Evolutionary conservation across 2,113 vertebrate genomes (phyloP).

Genomic region (Archilochus colubris): DNA sequence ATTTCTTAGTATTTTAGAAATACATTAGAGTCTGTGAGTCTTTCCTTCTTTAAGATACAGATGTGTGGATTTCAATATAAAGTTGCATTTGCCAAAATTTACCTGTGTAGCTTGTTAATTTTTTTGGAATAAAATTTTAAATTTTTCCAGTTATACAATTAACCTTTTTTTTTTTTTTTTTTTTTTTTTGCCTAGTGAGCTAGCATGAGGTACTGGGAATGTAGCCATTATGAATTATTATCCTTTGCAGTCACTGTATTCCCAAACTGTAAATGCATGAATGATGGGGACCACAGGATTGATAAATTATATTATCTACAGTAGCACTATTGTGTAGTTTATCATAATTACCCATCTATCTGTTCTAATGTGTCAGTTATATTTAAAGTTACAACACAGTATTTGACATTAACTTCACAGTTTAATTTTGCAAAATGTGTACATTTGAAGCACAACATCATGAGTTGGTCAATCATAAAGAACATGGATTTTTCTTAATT

Average conservation of each 20-base stretch:
- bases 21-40: slow-evolving; percentile 98
- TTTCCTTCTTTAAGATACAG: slow-evolving; percentile 98
- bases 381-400: slow-evolving; percentile 68
- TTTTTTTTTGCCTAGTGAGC: slow-evolving; percentile 76
- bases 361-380: slow-evolving; percentile 70
- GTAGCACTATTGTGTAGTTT: slow-evolving; percentile 75
- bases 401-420: slow-evolving; percentile 66
- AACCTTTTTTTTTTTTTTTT: slow-evolving; percentile 72
- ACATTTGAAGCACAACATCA: slow-evolving; percentile 58
- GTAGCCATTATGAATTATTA: slow-evolving; percentile 70
- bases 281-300: slow-evolving; percentile 73
- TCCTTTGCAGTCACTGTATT: slow-evolving; percentile 75
- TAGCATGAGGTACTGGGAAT: slow-evolving; percentile 76
- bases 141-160: slow-evolving; percentile 90
- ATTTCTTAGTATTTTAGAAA: slow-evolving; percentile 98
- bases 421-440: slow-evolving; percentile 64
- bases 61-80: slow-evolving; percentile 99
- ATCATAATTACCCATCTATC: slow-evolving; percentile 72
- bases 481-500: slow-evolving; percentile 46
- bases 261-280: slow-evolving; percentile 74
- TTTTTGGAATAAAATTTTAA: slow-evolving; percentile 97
- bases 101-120: slow-evolving; percentile 99
- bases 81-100: slow-evolving; percentile 99
- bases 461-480: slow-evolving; percentile 44
- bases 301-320: slow-evolving; percentile 74